phyloP scores from a whole-genome alignment of 2,888 invertebrate genomes.

The Colletes collaris region DNA sequence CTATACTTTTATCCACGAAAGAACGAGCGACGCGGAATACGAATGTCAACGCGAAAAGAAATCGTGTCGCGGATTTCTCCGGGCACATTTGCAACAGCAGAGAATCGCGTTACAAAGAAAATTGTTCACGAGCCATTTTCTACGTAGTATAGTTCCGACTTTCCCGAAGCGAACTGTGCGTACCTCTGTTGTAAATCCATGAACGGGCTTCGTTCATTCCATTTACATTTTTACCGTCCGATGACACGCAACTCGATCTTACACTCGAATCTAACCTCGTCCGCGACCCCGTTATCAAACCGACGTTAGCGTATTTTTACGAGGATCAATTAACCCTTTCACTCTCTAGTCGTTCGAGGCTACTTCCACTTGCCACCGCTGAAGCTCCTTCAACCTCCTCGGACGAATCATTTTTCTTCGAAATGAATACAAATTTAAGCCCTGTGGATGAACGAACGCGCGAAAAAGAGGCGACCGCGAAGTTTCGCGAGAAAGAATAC shows the following conservation, averaged over 20 bases:
- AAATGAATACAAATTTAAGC: too few species aligned
- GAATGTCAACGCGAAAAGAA: constrained; percentile 2
- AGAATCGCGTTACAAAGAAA: constrained; percentile 1
- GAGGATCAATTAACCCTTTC: too few species aligned
- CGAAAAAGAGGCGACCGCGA: neutral
- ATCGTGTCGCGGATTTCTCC: neutral
- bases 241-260: constrained; percentile 23
- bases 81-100: neutral
- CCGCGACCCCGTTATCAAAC: neutral
- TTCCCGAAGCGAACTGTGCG: constrained; percentile 9
- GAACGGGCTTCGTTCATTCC: constrained; percentile 57
- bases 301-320: too few species aligned
- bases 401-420: too few species aligned
- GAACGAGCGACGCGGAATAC: neutral
- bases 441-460: neutral
- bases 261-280: neutral
- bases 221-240: constrained; percentile 36
- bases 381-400: too few species aligned
- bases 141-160: constrained; percentile 2
- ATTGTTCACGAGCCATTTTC: neutral
- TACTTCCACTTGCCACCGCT: too few species aligned
- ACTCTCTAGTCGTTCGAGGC: too few species aligned
- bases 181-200: constrained; percentile 29
- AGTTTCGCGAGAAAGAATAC: constrained; percentile 51
- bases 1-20: neutral